Evolutionary conservation across 2,888 invertebrate genomes (phyloP).

Genomic region (Amaurobius ferox): DNA sequence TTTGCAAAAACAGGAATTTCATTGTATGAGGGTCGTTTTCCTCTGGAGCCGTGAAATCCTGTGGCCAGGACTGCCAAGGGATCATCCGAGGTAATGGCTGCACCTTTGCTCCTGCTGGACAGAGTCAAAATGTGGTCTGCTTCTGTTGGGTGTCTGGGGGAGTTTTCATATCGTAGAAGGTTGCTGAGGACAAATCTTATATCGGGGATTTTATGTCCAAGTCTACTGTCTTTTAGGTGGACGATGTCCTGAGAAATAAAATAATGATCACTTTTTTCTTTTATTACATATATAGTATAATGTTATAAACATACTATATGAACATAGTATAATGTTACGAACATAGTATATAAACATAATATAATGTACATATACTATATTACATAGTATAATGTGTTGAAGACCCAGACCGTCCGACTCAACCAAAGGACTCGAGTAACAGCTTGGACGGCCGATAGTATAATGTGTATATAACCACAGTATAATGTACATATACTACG

Average conservation of each 20-base stretch:
- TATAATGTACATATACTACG: no score
- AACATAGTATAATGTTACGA: no score
- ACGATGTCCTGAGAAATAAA: neutral
- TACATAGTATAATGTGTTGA: no score
- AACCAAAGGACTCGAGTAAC: no score
- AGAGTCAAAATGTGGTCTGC: neutral
- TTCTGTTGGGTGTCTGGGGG: conserved; percentile 6
- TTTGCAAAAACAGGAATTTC: conserved; percentile 56
- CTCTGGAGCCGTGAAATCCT: conserved; percentile 52
- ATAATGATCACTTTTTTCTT: no score
- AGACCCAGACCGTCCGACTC: no score
- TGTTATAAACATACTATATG: no score
- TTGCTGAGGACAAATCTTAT: conserved; percentile 45
- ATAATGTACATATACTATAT: no score
- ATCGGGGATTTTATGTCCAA: conserved; percentile 10
- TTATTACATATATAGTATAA: no score
- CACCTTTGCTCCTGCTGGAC: conserved; percentile 19
- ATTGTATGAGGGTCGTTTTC: conserved; percentile 34
- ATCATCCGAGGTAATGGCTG: neutral
- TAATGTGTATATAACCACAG: no score
- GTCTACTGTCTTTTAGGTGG: neutral
- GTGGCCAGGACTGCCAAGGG: conserved; percentile 28
- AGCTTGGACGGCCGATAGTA: no score
- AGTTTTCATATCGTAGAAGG: conserved; percentile 31
- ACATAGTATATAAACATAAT: no score